Percentiles rank a stretch among this genome's conserved stretches.
Conservation (phyloP, 2,888 invertebrate species). For the Lapara coniferarum region DNA sequence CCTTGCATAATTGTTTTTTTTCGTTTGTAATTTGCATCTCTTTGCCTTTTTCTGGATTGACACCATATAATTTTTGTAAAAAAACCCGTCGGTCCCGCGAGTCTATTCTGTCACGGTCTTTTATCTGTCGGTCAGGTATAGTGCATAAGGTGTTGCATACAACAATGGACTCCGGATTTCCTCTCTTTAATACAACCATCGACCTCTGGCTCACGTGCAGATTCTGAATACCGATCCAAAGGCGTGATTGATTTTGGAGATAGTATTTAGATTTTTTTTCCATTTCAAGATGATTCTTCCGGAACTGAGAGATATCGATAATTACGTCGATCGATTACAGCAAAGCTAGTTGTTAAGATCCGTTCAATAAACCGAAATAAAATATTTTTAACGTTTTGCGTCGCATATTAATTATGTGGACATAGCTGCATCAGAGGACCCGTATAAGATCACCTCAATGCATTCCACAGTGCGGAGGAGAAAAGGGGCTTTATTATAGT, state of each 20-base stretch:
- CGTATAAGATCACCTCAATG: not conserved
- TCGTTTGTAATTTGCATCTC: slow-evolving; percentile 49
- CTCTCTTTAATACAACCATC: slow-evolving; percentile 80
- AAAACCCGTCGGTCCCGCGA: slow-evolving; percentile 61
- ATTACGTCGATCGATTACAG: slow-evolving; percentile 6
- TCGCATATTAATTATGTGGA: not conserved
- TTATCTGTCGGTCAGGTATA: slow-evolving; percentile 80
- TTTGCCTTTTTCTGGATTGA: slow-evolving; percentile 50
- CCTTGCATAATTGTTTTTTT: slow-evolving; percentile 79
- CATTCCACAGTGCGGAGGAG: not conserved
- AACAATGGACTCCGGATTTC: slow-evolving; percentile 81
- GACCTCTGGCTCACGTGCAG: slow-evolving; percentile 80
- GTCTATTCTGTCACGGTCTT: slow-evolving; percentile 59
- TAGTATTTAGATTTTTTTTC: slow-evolving; percentile 59
- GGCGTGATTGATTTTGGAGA: slow-evolving; percentile 82
- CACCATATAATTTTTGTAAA: slow-evolving; percentile 72
- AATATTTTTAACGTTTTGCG: not conserved
- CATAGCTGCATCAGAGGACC: not conserved
- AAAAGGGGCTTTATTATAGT: not conserved
- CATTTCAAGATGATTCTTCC: slow-evolving; percentile 24
- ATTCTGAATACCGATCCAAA: slow-evolving; percentile 73
- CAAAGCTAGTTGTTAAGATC: not conserved
- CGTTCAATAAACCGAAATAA: not conserved
- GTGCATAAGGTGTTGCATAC: slow-evolving; percentile 73
- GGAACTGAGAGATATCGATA: slow-evolving; percentile 24